Base-by-base conservation (phyloP, 2,113 vertebrate species). In the Anhinga rufa region DNA sequence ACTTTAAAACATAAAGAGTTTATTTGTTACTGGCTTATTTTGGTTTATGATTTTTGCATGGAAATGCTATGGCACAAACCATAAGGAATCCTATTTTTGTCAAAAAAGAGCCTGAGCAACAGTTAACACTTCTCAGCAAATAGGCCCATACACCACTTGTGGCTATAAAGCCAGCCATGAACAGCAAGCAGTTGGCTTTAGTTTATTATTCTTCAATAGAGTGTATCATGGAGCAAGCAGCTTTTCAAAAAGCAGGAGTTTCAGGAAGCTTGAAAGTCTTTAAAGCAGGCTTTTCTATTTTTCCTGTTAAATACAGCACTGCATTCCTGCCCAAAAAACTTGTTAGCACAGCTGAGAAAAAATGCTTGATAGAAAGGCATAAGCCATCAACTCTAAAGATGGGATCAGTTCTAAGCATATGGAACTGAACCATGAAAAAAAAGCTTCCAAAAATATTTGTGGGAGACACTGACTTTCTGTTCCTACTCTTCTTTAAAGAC, bases 271-370 rank as follows among this genome's bases (percentile, higher is more conserved):
- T 74, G 10, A 48, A 92, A 83, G 32, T 34, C 88, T 92, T 87
- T 46, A 87, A 84, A 84, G 17, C 16, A 92, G 62, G 9, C 7
- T 78, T 89, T 85, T 78, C 57, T 68, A 21, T 71, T 93, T 93
- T 69, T 40, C 31, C n/a, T 72, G 40, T 85, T 76, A 79, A 86
- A 89, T 21, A 78, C 17, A 71, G 64, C 28, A 52, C 42, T 61
- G 10, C 52, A 79, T 89, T 91, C 58, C 86, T 72, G 40, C 88
- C 57, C 61, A 58, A 91, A 81, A 86, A 75, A 42, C 51, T 57
- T 91, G 65, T 79, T 87, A 96, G 79, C 51, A 84, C 69, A 92
- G 88, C 91, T 95, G 84, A 94, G 57, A 96, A 91, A 95, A 93
- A 77, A 42, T n/a, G 24, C 55, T 86, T 77, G 46, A 48, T 48